Percentiles rank a stretch among this genome's conserved stretches.
Evolutionary conservation across 1,140 invertebrate species (phyloP).

Genomic region (Drosophila repletoides): DNA sequence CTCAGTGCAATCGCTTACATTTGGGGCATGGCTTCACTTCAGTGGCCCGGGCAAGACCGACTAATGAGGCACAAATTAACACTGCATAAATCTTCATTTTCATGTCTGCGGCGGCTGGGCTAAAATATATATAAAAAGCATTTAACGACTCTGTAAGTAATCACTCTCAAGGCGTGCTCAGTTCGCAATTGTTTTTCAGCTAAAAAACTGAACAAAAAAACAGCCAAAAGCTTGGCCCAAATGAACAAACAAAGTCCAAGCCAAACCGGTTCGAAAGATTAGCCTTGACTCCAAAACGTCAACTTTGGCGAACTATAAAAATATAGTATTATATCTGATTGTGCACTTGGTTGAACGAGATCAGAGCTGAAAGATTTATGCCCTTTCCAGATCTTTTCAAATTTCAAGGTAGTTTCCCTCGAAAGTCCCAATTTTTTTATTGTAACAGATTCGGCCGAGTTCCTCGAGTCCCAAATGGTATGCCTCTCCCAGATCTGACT

Average conservation of each 20-base stretch:
- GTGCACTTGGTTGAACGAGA: no score
- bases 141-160: conserved; percentile 18
- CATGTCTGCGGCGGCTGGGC: background rate
- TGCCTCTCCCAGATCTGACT: no score
- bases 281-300: conserved; percentile 62
- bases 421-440: no score
- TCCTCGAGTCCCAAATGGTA: no score
- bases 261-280: conserved; percentile 68
- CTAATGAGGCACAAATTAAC: conserved; percentile 43
- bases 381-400: no score
- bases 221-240: conserved; percentile 26
- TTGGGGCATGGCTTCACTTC: conserved; percentile 80
- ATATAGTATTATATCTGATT: no score
- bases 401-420: no score
- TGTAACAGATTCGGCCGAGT: no score
- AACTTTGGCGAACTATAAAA: no score
- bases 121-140: conserved; percentile 4
- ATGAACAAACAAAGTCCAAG: conserved; percentile 4
- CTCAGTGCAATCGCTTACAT: conserved; percentile 74
- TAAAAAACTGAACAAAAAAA: no score
- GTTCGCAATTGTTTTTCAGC: conserved; percentile 33
- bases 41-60: conserved; percentile 48
- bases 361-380: no score
- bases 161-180: conserved; percentile 16
- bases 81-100: conserved; percentile 51